A percentile compares a stretch with the other conserved stretches of the same genome.
Evolutionary conservation across 2,888 invertebrate species (phyloP).

Genomic region (Catonia carolina): DNA sequence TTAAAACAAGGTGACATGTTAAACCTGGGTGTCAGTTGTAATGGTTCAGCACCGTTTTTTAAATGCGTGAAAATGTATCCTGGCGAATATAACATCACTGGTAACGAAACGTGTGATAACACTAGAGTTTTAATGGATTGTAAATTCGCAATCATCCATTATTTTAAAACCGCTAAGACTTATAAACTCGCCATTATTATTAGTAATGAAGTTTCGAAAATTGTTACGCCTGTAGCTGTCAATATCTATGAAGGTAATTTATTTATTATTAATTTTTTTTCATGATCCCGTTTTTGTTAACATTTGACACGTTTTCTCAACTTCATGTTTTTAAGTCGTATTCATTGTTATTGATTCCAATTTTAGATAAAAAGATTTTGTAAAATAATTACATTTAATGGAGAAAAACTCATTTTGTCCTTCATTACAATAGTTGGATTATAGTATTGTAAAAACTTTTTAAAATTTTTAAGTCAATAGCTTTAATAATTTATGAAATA

Average conservation of each 20-base stretch:
- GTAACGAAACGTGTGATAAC: constrained; percentile 65
- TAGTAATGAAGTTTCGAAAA: constrained; percentile 65
- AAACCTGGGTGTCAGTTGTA: constrained; percentile 59
- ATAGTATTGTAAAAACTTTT: too few relatives aligned
- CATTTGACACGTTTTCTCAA: constrained; percentile 14
- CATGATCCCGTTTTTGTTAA: too few relatives aligned
- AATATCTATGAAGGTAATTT: constrained; percentile 75
- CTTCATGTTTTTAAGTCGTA: constrained; percentile 12
- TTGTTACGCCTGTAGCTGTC: constrained; percentile 62
- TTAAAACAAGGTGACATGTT: constrained; percentile 73
- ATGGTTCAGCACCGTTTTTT: constrained; percentile 64
- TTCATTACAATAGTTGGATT: too few relatives aligned
- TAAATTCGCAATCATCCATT: constrained; percentile 58
- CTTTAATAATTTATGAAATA: too few relatives aligned
- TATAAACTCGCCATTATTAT: constrained; percentile 74
- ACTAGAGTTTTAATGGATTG: constrained; percentile 42
- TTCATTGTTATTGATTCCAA: not conserved
- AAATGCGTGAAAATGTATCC: constrained; percentile 60
- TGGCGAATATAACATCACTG: constrained; percentile 48
- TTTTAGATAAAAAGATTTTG: too few relatives aligned
- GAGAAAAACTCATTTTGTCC: too few relatives aligned
- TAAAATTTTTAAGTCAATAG: too few relatives aligned
- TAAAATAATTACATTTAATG: too few relatives aligned
- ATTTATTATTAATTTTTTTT: not conserved
- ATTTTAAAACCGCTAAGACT: constrained; percentile 60